Conservation (phyloP, 2,888 invertebrate species). For the Camptogramma bilineatum region DNA sequence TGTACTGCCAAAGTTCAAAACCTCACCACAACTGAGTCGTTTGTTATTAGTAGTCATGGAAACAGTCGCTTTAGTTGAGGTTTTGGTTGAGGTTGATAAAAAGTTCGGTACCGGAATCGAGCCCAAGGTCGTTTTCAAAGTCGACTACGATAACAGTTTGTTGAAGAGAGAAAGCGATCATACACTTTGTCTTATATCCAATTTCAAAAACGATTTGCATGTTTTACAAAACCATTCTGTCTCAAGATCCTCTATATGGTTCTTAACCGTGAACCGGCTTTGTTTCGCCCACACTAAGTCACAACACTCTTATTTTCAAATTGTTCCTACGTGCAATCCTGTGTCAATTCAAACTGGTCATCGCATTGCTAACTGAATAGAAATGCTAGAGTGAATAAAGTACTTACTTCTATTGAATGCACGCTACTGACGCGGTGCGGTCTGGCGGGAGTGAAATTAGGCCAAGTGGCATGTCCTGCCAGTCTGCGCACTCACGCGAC, state of each 20-base stretch:
- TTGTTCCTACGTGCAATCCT: not conserved
- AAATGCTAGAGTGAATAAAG: not conserved
- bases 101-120: too few relatives aligned
- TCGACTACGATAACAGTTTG: not conserved
- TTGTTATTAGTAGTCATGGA: too few relatives aligned
- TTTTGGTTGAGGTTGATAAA: too few relatives aligned
- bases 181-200: not conserved
- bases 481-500: constrained; percentile 11
- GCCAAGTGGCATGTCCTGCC: constrained; percentile 74
- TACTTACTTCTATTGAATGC: constrained; percentile 3
- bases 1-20: too few relatives aligned
- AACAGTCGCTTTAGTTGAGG: too few relatives aligned
- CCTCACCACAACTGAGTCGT: too few relatives aligned
- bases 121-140: not conserved
- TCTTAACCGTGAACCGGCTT: too few relatives aligned
- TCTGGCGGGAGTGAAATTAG: constrained; percentile 48
- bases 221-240: too few relatives aligned
- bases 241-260: too few relatives aligned
- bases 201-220: too few relatives aligned
- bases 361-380: not conserved
- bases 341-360: not conserved
- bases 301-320: too few relatives aligned
- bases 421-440: constrained; percentile 40
- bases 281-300: too few relatives aligned
- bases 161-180: not conserved